Percentiles rank a stretch among this genome's conserved stretches.
These are phyloP conservation scores for Hippocampus abdominalis DNA, from an alignment of 2,113 vertebrate species.

Conservation along the genomic window DNA sequence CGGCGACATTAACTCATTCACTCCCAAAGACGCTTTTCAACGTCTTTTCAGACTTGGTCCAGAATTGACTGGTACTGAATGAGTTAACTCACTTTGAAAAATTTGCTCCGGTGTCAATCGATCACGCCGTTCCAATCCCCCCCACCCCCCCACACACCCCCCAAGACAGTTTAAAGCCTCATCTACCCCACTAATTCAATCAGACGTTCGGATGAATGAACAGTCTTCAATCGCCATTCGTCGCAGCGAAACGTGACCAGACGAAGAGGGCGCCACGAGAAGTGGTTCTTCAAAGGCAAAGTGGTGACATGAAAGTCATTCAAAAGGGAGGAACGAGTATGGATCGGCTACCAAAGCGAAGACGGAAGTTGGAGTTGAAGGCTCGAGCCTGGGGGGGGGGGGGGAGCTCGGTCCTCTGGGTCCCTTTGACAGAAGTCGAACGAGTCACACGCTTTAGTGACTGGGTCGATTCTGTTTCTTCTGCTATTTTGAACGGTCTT, in stretches of 20 bases:
- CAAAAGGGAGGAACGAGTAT: not conserved
- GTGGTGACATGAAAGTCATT: conserved; percentile 31
- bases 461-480: not conserved
- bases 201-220: conserved; percentile 38
- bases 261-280: conserved; percentile 12
- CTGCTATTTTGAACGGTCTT: not conserved
- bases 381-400: not conserved
- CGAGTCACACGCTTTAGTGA: not conserved
- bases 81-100: conserved; percentile 17
- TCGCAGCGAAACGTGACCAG: conserved; percentile 20
- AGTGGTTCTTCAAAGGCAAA: conserved; percentile 39
- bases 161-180: conserved; percentile 29
- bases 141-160: too few species aligned
- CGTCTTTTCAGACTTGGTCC: too few species aligned
- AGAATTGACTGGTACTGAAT: too few species aligned
- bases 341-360: conserved; percentile 1
- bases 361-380: conserved; percentile 3
- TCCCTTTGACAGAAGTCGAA: not conserved
- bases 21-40: too few species aligned
- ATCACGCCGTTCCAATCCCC: conserved; percentile 38
- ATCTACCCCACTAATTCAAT: conserved; percentile 43
- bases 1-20: conserved; percentile 33
- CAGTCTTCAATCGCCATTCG: conserved; percentile 41
- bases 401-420: conserved; percentile 21
- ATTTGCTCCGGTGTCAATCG: conserved; percentile 20